phyloP scores from a whole-genome alignment of 2,888 invertebrate species.

The Hartigia nigra region DNA sequence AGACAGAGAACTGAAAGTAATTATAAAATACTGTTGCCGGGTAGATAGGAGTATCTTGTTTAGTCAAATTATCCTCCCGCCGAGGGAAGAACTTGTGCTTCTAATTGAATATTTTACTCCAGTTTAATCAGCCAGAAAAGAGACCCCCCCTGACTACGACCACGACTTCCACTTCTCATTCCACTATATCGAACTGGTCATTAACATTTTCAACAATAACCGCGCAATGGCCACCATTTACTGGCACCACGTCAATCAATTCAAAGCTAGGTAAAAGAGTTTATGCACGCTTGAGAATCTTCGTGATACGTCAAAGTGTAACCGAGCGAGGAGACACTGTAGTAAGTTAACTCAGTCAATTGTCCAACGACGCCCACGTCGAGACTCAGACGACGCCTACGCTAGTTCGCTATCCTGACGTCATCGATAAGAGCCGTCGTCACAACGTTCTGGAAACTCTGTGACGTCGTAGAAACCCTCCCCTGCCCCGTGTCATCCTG shows the following conservation, averaged over 20 bases:
- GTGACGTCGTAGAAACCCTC: neutral
- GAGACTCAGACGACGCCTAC: neutral
- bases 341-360: neutral
- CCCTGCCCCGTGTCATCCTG: neutral
- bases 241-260: neutral
- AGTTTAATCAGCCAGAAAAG: neutral
- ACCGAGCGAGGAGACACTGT: neutral
- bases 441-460: neutral
- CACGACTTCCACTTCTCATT: neutral
- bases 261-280: neutral
- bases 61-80: neutral
- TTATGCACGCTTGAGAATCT: neutral
- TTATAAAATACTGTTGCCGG: neutral
- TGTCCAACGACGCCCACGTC: neutral
- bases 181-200: neutral
- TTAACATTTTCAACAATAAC: neutral
- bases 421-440: neutral
- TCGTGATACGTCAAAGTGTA: neutral
- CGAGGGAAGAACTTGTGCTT: neutral
- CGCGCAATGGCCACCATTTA: neutral
- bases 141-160: neutral
- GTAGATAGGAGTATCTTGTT: neutral
- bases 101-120: neutral
- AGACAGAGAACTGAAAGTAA: neutral
- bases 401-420: neutral